Evolutionary conservation across 2,888 invertebrate genomes (phyloP).

Genomic region (Polia nebulosa): DNA sequence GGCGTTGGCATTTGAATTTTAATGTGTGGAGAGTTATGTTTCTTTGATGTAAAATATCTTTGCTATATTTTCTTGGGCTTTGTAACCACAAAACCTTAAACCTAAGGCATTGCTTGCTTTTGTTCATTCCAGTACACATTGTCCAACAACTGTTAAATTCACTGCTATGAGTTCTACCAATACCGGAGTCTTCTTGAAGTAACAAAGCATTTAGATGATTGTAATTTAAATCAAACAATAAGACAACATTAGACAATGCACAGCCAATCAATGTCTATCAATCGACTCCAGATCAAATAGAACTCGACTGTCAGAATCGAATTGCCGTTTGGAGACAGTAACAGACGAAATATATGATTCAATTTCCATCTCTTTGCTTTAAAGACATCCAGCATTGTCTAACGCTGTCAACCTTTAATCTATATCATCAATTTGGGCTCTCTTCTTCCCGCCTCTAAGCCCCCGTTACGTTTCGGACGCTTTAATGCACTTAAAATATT

Average conservation of each 20-base stretch:
- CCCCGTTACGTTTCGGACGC: conserved; percentile 67
- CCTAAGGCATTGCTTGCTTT: conserved; percentile 4
- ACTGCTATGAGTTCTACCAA: background rate
- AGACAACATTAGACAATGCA: conserved; percentile 20
- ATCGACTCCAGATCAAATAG: conserved; percentile 32
- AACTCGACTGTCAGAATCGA: conserved; percentile 32
- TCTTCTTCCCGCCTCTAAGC: conserved; percentile 45
- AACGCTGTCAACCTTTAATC: conserved; percentile 68
- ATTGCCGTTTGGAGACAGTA: conserved; percentile 33
- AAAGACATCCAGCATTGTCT: conserved; percentile 49
- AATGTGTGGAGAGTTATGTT: conserved; percentile 40
- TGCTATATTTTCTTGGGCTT: conserved; percentile 19
- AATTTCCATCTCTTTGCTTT: conserved; percentile 53
- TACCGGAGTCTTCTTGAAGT: background rate
- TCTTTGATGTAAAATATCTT: conserved; percentile 36
- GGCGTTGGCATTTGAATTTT: conserved; percentile 54
- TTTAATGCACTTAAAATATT: conserved; percentile 87
- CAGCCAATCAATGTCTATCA: conserved; percentile 27
- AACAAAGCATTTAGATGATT: background rate
- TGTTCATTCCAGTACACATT: background rate
- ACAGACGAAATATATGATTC: conserved; percentile 53
- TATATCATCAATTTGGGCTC: conserved; percentile 70
- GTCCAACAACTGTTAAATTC: background rate
- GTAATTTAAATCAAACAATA: conserved; percentile 17
- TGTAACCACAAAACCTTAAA: too few relatives aligned